Evolutionary conservation across 2,113 vertebrate species (phyloP).

Genomic region (Lamprotornis superbus): DNA sequence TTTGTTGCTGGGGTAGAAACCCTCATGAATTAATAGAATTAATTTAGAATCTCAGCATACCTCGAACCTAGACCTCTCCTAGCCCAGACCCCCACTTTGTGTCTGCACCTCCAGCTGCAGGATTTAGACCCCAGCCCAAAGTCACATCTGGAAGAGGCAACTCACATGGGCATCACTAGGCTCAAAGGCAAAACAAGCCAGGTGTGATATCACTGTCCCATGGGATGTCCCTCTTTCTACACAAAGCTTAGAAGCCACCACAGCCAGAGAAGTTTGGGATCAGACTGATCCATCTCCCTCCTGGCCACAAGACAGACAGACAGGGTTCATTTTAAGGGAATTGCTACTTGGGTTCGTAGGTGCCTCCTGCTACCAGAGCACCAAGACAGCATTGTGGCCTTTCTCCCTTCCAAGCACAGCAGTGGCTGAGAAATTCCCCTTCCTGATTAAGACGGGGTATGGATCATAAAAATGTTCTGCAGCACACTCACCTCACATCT

Average conservation of each 20-base stretch:
- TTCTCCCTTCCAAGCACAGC: not conserved
- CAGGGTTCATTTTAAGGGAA: not conserved
- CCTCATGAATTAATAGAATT: not conserved
- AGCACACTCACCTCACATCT: rapidly evolving
- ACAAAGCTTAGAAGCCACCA: not conserved
- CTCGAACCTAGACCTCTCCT: not conserved
- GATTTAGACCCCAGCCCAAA: not conserved
- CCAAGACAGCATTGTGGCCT: not conserved
- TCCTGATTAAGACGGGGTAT: not conserved
- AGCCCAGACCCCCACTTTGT: not conserved
- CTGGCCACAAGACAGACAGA: not conserved
- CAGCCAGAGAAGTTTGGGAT: not conserved
- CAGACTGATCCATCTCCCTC: not conserved
- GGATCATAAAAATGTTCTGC: not conserved
- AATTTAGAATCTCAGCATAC: not conserved
- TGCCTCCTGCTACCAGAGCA: not conserved
- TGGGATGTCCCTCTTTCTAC: not conserved
- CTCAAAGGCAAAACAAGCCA: not conserved
- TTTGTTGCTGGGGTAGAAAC: not conserved
- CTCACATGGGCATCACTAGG: rapidly evolving
- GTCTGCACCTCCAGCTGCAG: not conserved
- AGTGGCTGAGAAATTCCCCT: not conserved
- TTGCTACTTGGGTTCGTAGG: rapidly evolving
- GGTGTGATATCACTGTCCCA: rapidly evolving
- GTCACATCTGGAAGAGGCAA: not conserved